phyloP scores from a whole-genome alignment of 2,113 vertebrate genomes.

The Alouatta palliata region DNA sequence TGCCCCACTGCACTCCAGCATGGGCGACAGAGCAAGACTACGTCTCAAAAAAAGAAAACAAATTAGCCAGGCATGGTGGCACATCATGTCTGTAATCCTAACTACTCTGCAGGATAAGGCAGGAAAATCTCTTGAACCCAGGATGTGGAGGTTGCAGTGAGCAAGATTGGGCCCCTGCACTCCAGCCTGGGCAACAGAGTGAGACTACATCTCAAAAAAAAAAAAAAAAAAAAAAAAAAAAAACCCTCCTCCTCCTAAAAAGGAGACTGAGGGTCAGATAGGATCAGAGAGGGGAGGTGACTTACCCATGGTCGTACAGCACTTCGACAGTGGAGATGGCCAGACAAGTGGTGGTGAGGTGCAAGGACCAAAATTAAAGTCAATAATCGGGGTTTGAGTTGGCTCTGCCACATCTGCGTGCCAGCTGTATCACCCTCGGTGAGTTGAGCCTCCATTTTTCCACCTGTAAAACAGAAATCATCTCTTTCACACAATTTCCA shows the following conservation, averaged over 20 bases:
- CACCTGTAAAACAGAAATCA: not conserved
- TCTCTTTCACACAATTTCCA: not conserved
- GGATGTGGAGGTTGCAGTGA: not conserved
- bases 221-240: no score
- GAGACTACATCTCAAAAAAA: no score
- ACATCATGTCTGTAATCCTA: no score
- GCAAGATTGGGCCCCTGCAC: not conserved
- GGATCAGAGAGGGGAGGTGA: not conserved
- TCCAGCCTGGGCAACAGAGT: not conserved
- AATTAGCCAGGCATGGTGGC: not conserved
- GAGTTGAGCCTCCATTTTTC: not conserved
- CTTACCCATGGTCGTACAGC: not conserved
- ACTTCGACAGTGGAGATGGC: not conserved
- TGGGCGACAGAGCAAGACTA: not conserved
- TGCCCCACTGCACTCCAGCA: no score
- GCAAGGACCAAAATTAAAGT: not conserved
- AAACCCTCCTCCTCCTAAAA: not conserved
- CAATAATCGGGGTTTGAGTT: not conserved
- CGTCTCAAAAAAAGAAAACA: not conserved
- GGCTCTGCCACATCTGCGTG: no score
- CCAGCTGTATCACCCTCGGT: not conserved
- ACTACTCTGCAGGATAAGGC: not conserved
- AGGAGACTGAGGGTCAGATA: not conserved
- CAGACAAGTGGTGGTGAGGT: not conserved
- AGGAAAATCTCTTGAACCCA: not conserved